phyloP scores from a whole-genome alignment of 2,113 vertebrate genomes.

The Ophiodon elongatus region DNA sequence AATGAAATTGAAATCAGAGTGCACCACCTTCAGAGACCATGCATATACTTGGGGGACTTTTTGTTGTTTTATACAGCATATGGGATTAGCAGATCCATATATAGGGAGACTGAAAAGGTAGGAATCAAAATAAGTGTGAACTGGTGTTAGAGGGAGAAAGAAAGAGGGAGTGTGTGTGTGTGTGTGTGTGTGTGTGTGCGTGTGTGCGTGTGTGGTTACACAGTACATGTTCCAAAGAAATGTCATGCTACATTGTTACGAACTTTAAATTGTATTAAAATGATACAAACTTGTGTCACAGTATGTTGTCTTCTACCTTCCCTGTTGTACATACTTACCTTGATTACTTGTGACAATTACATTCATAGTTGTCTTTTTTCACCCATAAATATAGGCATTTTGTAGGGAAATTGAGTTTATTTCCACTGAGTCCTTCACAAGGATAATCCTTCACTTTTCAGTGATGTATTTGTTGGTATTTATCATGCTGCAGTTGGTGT shows the following conservation, averaged over 20 bases:
- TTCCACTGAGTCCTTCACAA: not conserved
- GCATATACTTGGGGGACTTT: constrained; percentile 20
- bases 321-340: not conserved
- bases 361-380: not conserved
- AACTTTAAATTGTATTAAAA: not conserved
- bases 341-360: not conserved
- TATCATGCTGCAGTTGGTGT: constrained; percentile 58
- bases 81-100: constrained; percentile 13
- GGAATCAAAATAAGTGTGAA: not conserved
- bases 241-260: not conserved
- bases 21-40: constrained; percentile 31
- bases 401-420: not conserved
- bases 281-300: not conserved
- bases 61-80: constrained; percentile 16
- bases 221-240: not conserved
- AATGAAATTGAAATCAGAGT: constrained; percentile 45
- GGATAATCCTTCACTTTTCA: constrained; percentile 23
- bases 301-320: not conserved
- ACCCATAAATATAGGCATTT: not conserved
- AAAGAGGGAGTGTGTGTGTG: too few species aligned
- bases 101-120: not conserved
- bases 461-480: constrained; percentile 32
- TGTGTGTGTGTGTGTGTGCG: not conserved
- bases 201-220: not conserved
- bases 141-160: not conserved